Base-by-base conservation (phyloP, 2,113 vertebrate genomes). In the Hippoglossus stenolepis region DNA sequence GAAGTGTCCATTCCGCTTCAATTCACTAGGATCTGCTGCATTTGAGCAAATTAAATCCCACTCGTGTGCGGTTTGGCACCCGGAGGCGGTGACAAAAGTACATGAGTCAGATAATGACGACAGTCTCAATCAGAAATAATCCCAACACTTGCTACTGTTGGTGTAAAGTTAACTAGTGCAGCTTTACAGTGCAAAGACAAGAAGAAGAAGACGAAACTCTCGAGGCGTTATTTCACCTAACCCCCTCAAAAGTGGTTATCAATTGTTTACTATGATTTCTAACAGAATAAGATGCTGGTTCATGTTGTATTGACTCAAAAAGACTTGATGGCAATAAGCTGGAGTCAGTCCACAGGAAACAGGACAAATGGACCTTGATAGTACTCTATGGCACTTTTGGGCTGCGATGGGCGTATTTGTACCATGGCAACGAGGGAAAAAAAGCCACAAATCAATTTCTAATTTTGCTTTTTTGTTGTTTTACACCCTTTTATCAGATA, bases 391-490 rank as follows among this genome's bases (percentile, higher is more conserved):
- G 81, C 81, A 87, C 85, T 83, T 82, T 87, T 72, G 70, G 66
- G 31, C 6, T 31, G 6, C 31, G 6, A 31, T 7, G 31, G 31
- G 61, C 23, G 21, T 69, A 61, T 60, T 68, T 63, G 54, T 76
- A 65, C 71, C 40, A 69, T n/a, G 59, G 68, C 70, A 74, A 77
- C 68, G 79, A 24, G 54, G 21, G 65, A 80, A 77, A 75, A 64
- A 10, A 84, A 88, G 82, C 83, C 88, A 90, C 83, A 62, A 81
- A 73, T 78, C 62, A 56, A 54, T 79, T 73, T 77, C 13, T 20
- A 63, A 56, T 79, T 45, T 63, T 66, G 4, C 4, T 20, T 18
- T 21, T 49, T 24, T 47, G 26, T 58, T 40, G 20, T 54, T 76
- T 24, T 31, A 21, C 0, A 72, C 53, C 69, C 75, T 62, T 51